A percentile compares a stretch with the other conserved stretches of the same genome.
Evolutionary conservation across 2,888 invertebrate species (phyloP).

Genomic region (Ichneumon xanthorius): DNA sequence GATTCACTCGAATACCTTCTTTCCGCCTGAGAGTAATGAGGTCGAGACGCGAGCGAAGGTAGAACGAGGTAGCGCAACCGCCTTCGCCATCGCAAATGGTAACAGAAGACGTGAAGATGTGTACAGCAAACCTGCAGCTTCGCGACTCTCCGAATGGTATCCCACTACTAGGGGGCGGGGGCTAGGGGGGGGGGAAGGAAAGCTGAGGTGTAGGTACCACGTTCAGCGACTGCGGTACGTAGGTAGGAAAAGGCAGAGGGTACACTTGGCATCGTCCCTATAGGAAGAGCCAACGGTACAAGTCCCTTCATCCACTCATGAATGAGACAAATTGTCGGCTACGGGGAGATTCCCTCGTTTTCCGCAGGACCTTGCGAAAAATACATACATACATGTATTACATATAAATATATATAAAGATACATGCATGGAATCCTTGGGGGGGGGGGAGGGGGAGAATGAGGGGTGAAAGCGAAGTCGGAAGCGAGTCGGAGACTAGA

Average conservation of each 20-base stretch:
- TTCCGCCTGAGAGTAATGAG: constrained; percentile 61
- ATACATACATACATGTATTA: constrained; percentile 48
- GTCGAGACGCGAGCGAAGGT: constrained; percentile 50
- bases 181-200: not conserved
- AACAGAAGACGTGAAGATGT: constrained; percentile 23
- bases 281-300: constrained; percentile 19
- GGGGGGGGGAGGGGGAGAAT: constrained; percentile 5
- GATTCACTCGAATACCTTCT: constrained; percentile 64
- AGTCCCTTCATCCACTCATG: constrained; percentile 66
- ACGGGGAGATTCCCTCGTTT: constrained; percentile 37
- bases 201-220: constrained; percentile 39
- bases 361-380: constrained; percentile 37
- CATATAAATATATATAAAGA: not conserved
- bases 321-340: constrained; percentile 67
- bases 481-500: not conserved
- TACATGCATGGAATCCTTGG: not conserved
- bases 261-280: constrained; percentile 40
- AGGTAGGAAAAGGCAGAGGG: constrained; percentile 33
- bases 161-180: not conserved
- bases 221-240: constrained; percentile 38
- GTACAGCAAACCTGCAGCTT: constrained; percentile 37
- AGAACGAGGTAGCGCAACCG: constrained; percentile 34
- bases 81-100: constrained; percentile 30
- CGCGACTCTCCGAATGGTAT: constrained; percentile 51
- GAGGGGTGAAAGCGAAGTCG: not conserved